Base-by-base conservation (phyloP, 2,888 invertebrate species). In the Lithodes maja region DNA sequence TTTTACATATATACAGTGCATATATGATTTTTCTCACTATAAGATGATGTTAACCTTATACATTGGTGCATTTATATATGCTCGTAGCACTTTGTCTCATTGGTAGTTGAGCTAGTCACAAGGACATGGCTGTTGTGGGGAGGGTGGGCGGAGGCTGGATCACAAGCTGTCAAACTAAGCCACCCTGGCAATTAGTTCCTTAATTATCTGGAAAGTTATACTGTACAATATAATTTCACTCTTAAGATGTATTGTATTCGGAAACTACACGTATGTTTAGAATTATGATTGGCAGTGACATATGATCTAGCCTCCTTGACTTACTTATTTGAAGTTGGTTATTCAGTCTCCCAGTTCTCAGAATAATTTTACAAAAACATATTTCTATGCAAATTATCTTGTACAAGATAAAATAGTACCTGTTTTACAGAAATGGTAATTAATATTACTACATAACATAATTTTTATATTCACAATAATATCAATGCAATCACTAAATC, bases 11-110 rank as follows among this genome's bases (percentile, higher is more conserved):
- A 71, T 12, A 61, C 33, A 33, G 33, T 33, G 33, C 33, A 12
- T 61, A 12, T 71, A 71, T 71, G 71, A 71, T 84, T 81, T 33
- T 80, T 86, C 50, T 33, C 55, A 49, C 69, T 61, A 55, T 81
- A 52, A 54, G 68, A 71, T 54, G 74, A 82, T 78, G 52, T 33
- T 75, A 80, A 55, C 78, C 52, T 33, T n/a, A 71, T n/a, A 71
- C 71, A 77, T 75, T 53, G 49, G 50, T 84, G 84, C 84, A 74
- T 84, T 84, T 74, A 84, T 84, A 55, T 50, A 78, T 54, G n/a
- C 15, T 53, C 52, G 54, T 71, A 84, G 74, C 15, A 33, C 68
- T 61, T 55, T 53, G 54, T 84, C 50, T 5, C 84, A 84, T 15
- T n/a, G 7, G 49, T 75, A 84, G 74, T 15, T 49, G 75, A 55